Base-by-base conservation (phyloP, 2,113 vertebrate genomes). In the Lepus timidus region DNA sequence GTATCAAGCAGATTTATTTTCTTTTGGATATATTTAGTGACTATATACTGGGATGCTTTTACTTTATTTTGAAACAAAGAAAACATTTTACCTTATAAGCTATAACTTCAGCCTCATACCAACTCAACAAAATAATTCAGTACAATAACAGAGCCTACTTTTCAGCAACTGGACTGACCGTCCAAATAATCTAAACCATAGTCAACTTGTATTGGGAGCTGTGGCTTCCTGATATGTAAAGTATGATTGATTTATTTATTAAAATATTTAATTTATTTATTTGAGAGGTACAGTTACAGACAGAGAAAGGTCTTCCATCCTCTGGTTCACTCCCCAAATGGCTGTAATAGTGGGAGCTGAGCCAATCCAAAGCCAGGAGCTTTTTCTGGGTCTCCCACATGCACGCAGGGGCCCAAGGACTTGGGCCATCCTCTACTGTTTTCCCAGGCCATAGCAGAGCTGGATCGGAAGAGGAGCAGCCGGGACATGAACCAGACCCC, bases 11-110 rank as follows among this genome's bases (percentile, higher is more conserved):
- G 20, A 31, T 68, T 84, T 65, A 39, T 74, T 64, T 94, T 55
- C 65, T 86, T 95, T 85, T 79, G n/a, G 79, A 86, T 2, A 9
- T 22, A 64, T 71, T 84, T 52, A 65, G 20, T 83, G 19, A 95
- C 70, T 25, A 51, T 4, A 61, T 75, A 64, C 49, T 75, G 44
- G 33, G 11, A 85, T 90, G 52, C 10, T 68, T 90, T 78, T 65
- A 76, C 14, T 20, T 89, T 80, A 93, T 82, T 88, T 52, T 81
- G 64, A 80, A 91, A 91, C 29, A 80, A 64, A 94, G 9, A 65
- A 93, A 85, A 79, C 33, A 33, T 75, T 86, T 74, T 73, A 31
- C 20, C 88, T 94, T 55, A 83, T 44, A 75, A 76, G 5, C 27
- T 39, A 25, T 51, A 83, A 91, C 31, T 84, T 65, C 61, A 95